These are phyloP conservation scores for Helicoverpa assulta DNA, from an alignment of 2,888 invertebrate species.

Conservation along the genomic window DNA sequence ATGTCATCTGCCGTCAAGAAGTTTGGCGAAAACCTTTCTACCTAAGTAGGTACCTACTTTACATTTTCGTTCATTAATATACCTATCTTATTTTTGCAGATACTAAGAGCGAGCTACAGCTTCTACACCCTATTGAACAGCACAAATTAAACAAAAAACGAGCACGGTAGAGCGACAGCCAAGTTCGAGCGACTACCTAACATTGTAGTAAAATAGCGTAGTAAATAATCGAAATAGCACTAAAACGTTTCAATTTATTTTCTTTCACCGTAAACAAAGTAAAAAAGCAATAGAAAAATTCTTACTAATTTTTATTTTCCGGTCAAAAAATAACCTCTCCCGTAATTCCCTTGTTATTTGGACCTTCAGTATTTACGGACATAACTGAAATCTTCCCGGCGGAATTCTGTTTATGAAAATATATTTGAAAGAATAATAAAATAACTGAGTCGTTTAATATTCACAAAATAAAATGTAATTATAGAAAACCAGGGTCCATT, in stretches of 20 bases:
- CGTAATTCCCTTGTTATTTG: constrained; percentile 37
- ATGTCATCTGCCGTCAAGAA: no score
- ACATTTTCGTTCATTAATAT: background rate
- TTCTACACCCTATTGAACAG: constrained; percentile 78
- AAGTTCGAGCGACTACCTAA: constrained; percentile 2
- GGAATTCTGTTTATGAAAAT: constrained; percentile 58
- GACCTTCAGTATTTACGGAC: constrained; percentile 50
- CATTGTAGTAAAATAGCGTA: background rate
- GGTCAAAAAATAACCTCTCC: background rate
- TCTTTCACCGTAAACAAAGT: constrained; percentile 3
- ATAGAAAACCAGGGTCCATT: constrained; percentile 8
- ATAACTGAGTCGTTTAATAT: constrained; percentile 51
- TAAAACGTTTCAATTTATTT: background rate
- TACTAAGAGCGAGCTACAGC: constrained; percentile 78
- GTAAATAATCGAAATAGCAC: background rate
- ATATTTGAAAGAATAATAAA: constrained; percentile 65
- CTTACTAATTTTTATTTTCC: background rate
- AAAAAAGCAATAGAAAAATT: constrained; percentile 13
- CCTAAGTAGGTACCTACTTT: no score
- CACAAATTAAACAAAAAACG: constrained; percentile 59
- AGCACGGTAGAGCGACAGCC: constrained; percentile 16
- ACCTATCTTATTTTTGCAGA: constrained; percentile 68
- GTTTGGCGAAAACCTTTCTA: no score
- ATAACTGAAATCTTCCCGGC: constrained; percentile 50
- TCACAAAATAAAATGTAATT: constrained; percentile 49